phyloP scores from a whole-genome alignment of 2,888 invertebrate genomes.

The Apodemia mormo region DNA sequence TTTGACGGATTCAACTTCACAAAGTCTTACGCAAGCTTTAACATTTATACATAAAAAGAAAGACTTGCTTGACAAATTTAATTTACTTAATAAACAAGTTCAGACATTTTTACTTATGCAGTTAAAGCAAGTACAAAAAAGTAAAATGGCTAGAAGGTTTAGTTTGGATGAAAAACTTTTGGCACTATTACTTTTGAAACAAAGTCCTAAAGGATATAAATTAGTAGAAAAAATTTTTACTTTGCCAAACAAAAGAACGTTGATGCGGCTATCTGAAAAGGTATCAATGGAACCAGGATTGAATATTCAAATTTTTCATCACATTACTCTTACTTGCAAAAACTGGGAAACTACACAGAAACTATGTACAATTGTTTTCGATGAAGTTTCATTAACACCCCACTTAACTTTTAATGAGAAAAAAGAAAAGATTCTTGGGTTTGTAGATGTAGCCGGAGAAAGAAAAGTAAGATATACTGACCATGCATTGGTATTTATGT shows the following conservation, averaged over 20 bases:
- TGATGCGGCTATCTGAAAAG: constrained; percentile 24
- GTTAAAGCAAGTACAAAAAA: constrained; percentile 19
- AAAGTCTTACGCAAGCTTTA: not conserved
- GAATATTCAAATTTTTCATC: constrained; percentile 23
- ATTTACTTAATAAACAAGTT: not conserved
- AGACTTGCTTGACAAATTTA: not conserved
- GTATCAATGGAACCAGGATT: constrained; percentile 21
- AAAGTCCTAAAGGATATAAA: constrained; percentile 30
- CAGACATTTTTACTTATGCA: constrained; percentile 18
- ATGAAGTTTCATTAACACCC: constrained; percentile 30
- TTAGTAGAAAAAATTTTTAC: constrained; percentile 29
- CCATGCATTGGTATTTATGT: constrained; percentile 33
- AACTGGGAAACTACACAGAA: constrained; percentile 27
- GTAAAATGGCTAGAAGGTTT: constrained; percentile 28
- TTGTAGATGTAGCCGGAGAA: constrained; percentile 24
- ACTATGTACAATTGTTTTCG: constrained; percentile 30
- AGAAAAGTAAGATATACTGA: constrained; percentile 29
- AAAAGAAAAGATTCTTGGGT: constrained; percentile 29
- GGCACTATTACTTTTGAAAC: constrained; percentile 24
- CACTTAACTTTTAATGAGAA: constrained; percentile 28
- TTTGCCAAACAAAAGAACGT: constrained; percentile 28
- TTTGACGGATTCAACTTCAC: not conserved
- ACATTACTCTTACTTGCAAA: not conserved
- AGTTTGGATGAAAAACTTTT: constrained; percentile 27
- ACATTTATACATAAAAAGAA: not conserved